Base-by-base conservation (phyloP, 2,888 invertebrate species). In the Homarus gammarus region DNA sequence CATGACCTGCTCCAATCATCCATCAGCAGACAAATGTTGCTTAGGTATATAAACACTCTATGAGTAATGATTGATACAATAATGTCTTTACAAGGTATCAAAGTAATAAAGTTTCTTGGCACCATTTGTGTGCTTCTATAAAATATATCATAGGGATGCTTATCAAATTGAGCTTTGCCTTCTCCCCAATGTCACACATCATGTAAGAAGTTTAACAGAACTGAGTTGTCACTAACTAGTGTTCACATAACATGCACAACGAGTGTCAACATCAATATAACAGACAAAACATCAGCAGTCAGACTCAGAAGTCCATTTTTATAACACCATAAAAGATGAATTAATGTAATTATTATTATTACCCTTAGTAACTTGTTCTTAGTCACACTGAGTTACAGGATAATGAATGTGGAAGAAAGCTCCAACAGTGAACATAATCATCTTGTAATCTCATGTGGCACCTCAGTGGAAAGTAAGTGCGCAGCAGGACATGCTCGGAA, bases 221-320 rank as follows among this genome's bases (percentile, higher is more conserved):
- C 85, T 75, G 61, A 77, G 61, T 85, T 75, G 83, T 86, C 86
- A 70, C 86, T 86, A 86, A 78, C 86, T 86, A 86, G 78, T 86
- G 86, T 86, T 86, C 86, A 86, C 86, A 72, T 86, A 86, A 86
- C 86, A 86, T 86, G 86, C 86, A 86, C 86, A 86, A 86, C 79
- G 79, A 86, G 79, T 79, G 86, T 79, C 79, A 86, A 86, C 86
- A 86, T 86, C 86, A 86, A 86, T 86, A 79, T 79, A 86, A 86
- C 79, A 86, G 86, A 86, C 86, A 86, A 83, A 86, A 86, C 86
- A 86, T 86, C 86, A 86, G 86, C 78, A 86, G 78, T 51, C 79
- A 86, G 79, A 79, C 72, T 79, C 51, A 86, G 49, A 70, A 78
- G 78, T 68, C 70, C 86, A 86, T 79, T 86, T 86, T 38, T 86